Evolutionary conservation across 2,113 vertebrate species (phyloP).

Genomic region (Heterocephalus glaber): DNA sequence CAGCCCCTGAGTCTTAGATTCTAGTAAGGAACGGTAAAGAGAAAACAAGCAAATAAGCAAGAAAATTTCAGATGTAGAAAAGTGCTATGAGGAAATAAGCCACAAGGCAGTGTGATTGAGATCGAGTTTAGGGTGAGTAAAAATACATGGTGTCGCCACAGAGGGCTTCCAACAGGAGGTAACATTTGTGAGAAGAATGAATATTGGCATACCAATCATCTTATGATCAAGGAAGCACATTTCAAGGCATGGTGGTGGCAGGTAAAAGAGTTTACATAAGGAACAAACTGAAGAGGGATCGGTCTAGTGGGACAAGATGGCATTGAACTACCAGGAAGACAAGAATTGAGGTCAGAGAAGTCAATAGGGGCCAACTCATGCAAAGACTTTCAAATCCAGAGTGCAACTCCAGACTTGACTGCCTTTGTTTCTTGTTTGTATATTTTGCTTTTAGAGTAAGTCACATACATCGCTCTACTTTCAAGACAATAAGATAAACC

Average conservation of each 20-base stretch:
- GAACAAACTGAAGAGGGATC: background rate
- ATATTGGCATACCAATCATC: background rate
- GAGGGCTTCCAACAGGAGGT: slow-evolving; percentile 9
- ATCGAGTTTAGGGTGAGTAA: background rate
- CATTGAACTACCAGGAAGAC: background rate
- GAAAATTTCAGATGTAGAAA: background rate
- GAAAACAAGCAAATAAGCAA: no score
- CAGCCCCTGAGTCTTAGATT: background rate
- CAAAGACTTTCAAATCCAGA: background rate
- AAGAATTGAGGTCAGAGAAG: background rate
- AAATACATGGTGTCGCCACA: background rate
- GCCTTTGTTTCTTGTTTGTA: background rate
- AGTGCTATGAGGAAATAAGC: background rate
- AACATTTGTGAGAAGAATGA: background rate
- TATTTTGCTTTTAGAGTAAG: background rate
- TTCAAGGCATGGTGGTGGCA: background rate
- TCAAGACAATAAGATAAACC: slow-evolving; percentile 6
- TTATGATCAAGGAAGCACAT: background rate
- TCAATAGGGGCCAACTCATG: background rate
- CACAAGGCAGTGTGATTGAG: background rate
- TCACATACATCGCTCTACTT: background rate
- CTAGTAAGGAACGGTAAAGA: background rate
- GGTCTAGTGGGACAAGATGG: background rate
- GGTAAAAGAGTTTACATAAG: background rate
- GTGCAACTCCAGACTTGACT: background rate